Evolutionary conservation across 2,797 vertebrate species (phyloP).

Genomic region (Thunnus albacares): DNA sequence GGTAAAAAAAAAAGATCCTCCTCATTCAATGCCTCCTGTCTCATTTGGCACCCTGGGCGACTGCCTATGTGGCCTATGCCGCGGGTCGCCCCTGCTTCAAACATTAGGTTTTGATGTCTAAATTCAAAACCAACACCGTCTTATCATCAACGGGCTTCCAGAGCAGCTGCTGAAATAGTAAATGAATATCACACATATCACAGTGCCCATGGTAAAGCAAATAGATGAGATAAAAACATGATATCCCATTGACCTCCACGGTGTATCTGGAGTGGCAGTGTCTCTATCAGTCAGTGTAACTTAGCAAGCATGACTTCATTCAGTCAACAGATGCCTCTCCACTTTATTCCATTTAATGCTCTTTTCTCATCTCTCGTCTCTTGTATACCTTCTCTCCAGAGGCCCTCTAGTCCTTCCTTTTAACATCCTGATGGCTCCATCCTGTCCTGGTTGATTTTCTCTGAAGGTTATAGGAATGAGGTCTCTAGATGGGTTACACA

Average conservation of each 20-base stretch:
- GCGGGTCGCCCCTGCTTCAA: too few relatives aligned
- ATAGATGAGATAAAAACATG: background rate
- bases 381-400: background rate
- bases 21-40: too few relatives aligned
- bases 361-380: background rate
- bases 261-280: background rate
- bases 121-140: too few relatives aligned
- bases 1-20: too few relatives aligned
- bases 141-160: too few relatives aligned
- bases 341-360: background rate
- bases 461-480: background rate
- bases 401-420: background rate
- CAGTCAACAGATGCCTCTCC: background rate
- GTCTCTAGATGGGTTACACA: conserved; percentile 6
- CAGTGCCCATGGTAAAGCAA: background rate
- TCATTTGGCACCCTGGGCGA: too few relatives aligned
- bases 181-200: too few relatives aligned
- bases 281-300: background rate
- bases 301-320: background rate
- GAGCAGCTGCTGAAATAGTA: too few relatives aligned
- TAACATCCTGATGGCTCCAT: background rate
- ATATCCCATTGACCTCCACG: background rate
- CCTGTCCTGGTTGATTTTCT: background rate
- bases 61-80: too few relatives aligned
- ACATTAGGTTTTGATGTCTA: too few relatives aligned